Percentiles rank a stretch among this genome's conserved stretches.
Conservation (phyloP, 2,888 invertebrate genomes). For the Hyposoter dolosus region DNA sequence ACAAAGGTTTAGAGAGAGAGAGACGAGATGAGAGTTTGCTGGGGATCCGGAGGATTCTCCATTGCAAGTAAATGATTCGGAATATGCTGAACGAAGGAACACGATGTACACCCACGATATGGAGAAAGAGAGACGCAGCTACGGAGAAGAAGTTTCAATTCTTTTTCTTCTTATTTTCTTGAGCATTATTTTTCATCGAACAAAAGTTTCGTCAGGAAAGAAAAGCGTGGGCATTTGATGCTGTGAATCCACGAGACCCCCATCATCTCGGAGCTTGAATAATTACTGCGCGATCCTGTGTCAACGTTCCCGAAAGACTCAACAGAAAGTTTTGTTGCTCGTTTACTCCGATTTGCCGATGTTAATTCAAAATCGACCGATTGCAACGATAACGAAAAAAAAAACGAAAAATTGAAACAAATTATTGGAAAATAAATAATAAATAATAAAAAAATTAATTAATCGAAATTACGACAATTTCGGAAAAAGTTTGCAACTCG, state of each 20-base stretch:
- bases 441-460: background rate
- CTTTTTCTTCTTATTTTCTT: conserved; percentile 16
- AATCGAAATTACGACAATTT: background rate
- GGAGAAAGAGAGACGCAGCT: conserved; percentile 38
- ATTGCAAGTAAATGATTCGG: conserved; percentile 39
- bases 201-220: conserved; percentile 19
- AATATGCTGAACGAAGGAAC: conserved; percentile 51
- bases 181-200: conserved; percentile 18
- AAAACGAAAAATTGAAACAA: background rate
- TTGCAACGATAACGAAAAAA: background rate
- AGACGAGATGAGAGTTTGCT: conserved; percentile 22
- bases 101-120: conserved; percentile 60
- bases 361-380: background rate
- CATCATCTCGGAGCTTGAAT: conserved; percentile 24
- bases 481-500: background rate
- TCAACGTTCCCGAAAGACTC: background rate
- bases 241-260: conserved; percentile 19
- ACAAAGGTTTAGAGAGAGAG: conserved; percentile 57
- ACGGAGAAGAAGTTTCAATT: conserved; percentile 27
- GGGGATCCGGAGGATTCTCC: conserved; percentile 41
- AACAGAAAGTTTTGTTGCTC: background rate
- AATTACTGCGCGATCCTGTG: background rate
- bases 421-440: background rate
- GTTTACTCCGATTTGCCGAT: background rate
- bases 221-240: conserved; percentile 43